Conservation (phyloP, 2,888 invertebrate genomes). For the Tachystola acroxantha region DNA sequence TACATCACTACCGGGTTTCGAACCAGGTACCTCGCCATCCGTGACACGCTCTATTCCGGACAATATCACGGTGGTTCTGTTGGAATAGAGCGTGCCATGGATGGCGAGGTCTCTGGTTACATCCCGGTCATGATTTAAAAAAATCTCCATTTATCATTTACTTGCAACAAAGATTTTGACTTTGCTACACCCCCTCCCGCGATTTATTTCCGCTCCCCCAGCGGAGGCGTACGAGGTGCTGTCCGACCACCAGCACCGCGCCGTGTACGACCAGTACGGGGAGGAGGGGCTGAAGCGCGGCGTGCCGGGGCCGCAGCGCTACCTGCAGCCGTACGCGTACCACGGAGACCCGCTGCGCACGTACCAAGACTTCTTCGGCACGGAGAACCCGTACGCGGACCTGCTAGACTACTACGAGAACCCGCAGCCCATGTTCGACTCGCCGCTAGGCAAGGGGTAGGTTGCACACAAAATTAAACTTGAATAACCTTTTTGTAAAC, state of each 20-base stretch:
- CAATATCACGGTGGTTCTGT: too few relatives aligned
- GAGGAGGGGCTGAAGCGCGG: constrained; percentile 92
- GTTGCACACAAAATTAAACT: too few relatives aligned
- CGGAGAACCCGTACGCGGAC: constrained; percentile 89
- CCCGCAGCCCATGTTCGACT: constrained; percentile 80
- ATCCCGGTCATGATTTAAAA: too few relatives aligned
- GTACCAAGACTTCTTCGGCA: constrained; percentile 90
- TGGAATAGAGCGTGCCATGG: too few relatives aligned
- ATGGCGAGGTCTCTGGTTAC: too few relatives aligned
- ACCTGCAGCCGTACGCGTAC: constrained; percentile 86
- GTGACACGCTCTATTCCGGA: too few relatives aligned
- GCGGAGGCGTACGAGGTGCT: constrained; percentile 92
- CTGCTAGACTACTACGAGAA: constrained; percentile 82
- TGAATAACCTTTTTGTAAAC: too few relatives aligned
- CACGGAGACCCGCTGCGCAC: constrained; percentile 88
- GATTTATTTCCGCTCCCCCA: not conserved
- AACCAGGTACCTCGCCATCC: too few relatives aligned
- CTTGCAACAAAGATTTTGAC: too few relatives aligned
- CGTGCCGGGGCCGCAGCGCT: constrained; percentile 82
- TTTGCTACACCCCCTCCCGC: too few relatives aligned
- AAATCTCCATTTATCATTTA: too few relatives aligned
- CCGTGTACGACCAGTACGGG: constrained; percentile 93
- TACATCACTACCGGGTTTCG: too few relatives aligned
- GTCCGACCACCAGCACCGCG: constrained; percentile 80
- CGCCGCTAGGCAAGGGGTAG: constrained; percentile 78